Conservation (phyloP, 2,888 invertebrate species). For the Athrips mouffetella region DNA sequence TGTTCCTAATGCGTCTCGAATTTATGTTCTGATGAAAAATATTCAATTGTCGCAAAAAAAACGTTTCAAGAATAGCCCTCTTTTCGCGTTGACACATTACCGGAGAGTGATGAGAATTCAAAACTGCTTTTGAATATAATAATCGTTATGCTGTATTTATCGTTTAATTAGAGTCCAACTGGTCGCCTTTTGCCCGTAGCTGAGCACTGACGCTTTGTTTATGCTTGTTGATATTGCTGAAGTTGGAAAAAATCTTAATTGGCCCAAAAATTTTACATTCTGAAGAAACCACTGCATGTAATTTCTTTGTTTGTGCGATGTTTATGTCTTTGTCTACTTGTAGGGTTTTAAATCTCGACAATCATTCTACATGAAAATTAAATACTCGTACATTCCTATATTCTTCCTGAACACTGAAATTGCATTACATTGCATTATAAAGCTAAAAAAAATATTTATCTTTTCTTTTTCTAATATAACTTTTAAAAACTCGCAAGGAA, state of each 20-base stretch:
- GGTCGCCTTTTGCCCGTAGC: conserved; percentile 36
- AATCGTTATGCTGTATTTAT: conserved; percentile 72
- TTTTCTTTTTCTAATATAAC: too few relatives aligned
- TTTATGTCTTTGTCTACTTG: background rate
- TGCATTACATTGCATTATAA: too few relatives aligned
- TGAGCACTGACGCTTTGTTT: conserved; percentile 43
- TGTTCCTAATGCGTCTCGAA: too few relatives aligned
- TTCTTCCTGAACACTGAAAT: too few relatives aligned
- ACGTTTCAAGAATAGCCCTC: conserved; percentile 43
- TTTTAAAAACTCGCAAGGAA: too few relatives aligned
- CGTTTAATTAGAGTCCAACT: conserved; percentile 64
- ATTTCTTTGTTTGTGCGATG: too few relatives aligned
- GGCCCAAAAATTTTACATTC: conserved; percentile 13
- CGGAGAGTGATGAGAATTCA: conserved; percentile 75
- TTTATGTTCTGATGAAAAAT: too few relatives aligned
- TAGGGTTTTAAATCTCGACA: too few relatives aligned
- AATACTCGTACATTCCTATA: too few relatives aligned
- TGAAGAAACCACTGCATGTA: background rate
- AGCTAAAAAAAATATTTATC: too few relatives aligned
- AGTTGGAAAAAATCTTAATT: conserved; percentile 43
- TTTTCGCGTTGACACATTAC: conserved; percentile 67
- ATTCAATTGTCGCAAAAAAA: background rate
- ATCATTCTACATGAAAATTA: too few relatives aligned
- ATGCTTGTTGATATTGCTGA: conserved; percentile 34
- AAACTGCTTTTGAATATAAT: conserved; percentile 73